Evolutionary conservation across 2,797 vertebrate genomes (phyloP).

Genomic region (Menidia menidia): DNA sequence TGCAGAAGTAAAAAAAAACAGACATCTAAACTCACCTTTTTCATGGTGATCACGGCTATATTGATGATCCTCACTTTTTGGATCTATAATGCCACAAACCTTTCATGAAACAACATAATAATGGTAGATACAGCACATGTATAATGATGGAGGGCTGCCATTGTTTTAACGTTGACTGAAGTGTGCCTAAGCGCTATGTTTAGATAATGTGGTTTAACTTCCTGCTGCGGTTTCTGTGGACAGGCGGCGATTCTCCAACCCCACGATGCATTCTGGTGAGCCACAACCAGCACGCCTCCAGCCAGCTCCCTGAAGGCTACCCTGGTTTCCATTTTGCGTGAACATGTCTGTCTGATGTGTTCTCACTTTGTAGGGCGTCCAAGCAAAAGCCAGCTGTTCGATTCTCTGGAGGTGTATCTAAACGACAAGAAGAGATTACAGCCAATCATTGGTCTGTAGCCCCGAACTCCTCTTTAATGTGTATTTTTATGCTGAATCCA

Average conservation of each 20-base stretch:
- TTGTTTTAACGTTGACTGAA: neutral
- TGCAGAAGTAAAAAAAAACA: too few relatives aligned
- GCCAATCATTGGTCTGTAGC: constrained; percentile 77
- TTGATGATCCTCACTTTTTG: too few relatives aligned
- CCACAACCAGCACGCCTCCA: constrained; percentile 14
- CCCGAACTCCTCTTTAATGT: neutral
- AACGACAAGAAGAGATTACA: constrained; percentile 74
- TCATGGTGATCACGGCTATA: too few relatives aligned
- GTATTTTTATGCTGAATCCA: too few relatives aligned
- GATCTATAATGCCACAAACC: too few relatives aligned
- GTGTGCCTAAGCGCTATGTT: neutral
- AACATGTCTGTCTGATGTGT: neutral
- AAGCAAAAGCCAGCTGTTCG: constrained; percentile 61
- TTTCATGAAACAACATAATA: too few relatives aligned
- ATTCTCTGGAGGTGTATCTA: constrained; percentile 73
- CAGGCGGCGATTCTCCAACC: constrained; percentile 41
- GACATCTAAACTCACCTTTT: too few relatives aligned
- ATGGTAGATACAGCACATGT: too few relatives aligned
- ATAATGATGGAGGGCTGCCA: too few relatives aligned
- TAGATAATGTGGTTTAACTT: neutral
- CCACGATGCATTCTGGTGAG: constrained; percentile 57
- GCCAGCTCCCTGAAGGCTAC: neutral
- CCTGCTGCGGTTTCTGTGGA: neutral
- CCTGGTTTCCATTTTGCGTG: neutral
- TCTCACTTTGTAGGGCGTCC: constrained; percentile 36